A percentile compares a stretch with the other conserved stretches of the same genome.
These are phyloP conservation scores for Xiphorhynchus elegans DNA, from an alignment of 2,113 vertebrate species.

Conservation along the genomic window DNA sequence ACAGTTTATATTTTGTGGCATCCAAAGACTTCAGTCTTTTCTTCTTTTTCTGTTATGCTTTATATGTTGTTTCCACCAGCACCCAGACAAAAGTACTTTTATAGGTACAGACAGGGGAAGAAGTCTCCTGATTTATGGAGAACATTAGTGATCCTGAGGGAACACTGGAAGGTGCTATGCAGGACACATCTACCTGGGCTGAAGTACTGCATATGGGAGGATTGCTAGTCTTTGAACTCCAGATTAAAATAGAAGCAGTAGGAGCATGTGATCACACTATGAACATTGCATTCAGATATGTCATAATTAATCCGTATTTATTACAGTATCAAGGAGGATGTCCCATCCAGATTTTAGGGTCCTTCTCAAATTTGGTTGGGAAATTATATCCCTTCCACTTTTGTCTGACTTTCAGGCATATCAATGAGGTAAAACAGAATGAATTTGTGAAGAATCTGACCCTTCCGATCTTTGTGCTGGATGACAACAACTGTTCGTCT, in stretches of 20 bases:
- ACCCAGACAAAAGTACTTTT: background rate
- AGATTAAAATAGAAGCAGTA: background rate
- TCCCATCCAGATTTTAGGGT: background rate
- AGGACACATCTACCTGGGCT: background rate
- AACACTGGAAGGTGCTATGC: background rate
- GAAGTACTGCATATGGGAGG: background rate
- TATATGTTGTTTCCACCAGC: background rate
- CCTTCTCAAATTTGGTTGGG: background rate
- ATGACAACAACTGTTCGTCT: constrained; percentile 50
- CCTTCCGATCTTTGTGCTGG: constrained; percentile 68
- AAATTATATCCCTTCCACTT: background rate
- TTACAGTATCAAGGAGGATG: background rate
- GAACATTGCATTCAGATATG: background rate
- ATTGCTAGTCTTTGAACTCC: background rate
- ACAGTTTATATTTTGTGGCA: background rate
- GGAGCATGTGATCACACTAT: background rate
- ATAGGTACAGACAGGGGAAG: background rate
- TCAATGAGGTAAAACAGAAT: constrained; percentile 68
- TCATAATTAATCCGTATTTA: background rate
- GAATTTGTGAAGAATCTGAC: constrained; percentile 59
- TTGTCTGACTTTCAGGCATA: constrained; percentile 69
- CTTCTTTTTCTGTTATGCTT: background rate
- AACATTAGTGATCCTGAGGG: background rate
- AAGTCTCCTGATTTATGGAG: background rate
- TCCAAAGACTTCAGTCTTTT: background rate